A percentile compares a stretch with the other conserved stretches of the same genome.
These are phyloP conservation scores for Malthinus flaveolus DNA, from an alignment of 2,888 invertebrate genomes.

Conservation along the genomic window DNA sequence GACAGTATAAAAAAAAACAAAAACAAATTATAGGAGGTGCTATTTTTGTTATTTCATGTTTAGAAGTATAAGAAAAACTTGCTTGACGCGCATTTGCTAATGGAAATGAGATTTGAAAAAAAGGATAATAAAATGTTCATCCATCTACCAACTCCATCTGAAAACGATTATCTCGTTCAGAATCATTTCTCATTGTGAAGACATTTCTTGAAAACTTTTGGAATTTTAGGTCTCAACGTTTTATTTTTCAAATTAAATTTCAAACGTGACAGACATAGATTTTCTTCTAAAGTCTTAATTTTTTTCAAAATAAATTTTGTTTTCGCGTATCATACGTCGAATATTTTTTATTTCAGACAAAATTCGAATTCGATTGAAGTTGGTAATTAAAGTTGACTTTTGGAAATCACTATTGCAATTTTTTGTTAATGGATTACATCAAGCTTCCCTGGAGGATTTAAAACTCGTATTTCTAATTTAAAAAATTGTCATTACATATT, in stretches of 20 bases:
- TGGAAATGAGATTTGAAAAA: conserved; percentile 36
- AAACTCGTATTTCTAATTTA: no score
- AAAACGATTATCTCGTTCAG: conserved; percentile 41
- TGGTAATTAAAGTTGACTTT: no score
- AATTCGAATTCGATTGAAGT: no score
- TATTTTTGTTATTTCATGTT: conserved; percentile 28
- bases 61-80: conserved; percentile 29
- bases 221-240: conserved; percentile 38
- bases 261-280: conserved; percentile 36
- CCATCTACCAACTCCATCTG: conserved; percentile 40
- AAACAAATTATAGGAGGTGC: conserved; percentile 18
- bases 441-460: no score
- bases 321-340: no score
- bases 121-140: conserved; percentile 41
- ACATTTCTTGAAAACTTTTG: conserved; percentile 36
- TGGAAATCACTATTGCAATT: no score
- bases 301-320: background rate
- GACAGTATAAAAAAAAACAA: background rate
- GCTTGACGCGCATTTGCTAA: conserved; percentile 28
- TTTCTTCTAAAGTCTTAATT: conserved; percentile 8
- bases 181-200: conserved; percentile 41
- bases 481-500: no score
- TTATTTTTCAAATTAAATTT: conserved; percentile 39
- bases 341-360: no score
- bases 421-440: no score